These are phyloP conservation scores for Stichodactyla mertensii DNA, from an alignment of 64 coral and sea anemone species.

Conservation along the genomic window DNA sequence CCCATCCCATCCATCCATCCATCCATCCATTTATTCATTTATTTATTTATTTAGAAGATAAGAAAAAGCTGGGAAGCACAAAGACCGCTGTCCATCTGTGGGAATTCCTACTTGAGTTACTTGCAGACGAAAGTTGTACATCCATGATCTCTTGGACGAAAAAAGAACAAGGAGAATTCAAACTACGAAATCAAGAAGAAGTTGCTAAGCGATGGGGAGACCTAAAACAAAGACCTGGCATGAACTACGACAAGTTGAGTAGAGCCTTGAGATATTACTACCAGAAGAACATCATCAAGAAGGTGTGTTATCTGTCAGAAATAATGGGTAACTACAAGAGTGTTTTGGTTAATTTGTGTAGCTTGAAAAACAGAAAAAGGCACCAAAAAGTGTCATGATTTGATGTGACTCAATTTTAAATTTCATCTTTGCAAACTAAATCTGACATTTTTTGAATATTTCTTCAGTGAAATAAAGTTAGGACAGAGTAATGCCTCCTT, in stretches of 20 bases:
- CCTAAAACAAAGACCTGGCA: slow-evolving; percentile 54
- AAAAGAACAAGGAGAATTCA: slow-evolving; percentile 45
- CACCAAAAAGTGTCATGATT: too few relatives aligned
- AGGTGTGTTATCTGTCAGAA: slow-evolving; percentile 4
- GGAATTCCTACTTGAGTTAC: slow-evolving; percentile 54
- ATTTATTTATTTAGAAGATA: not conserved
- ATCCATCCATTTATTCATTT: not conserved
- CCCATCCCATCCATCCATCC: too few relatives aligned
- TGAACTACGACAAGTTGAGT: slow-evolving; percentile 65
- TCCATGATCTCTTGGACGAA: slow-evolving; percentile 62
- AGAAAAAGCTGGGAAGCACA: not conserved
- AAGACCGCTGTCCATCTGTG: slow-evolving; percentile 47
- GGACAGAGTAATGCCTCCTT: too few relatives aligned
- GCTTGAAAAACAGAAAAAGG: too few relatives aligned
- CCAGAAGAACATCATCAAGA: slow-evolving; percentile 62
- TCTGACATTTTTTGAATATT: too few relatives aligned
- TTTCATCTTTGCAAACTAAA: too few relatives aligned
- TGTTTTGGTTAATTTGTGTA: too few relatives aligned
- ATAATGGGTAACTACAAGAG: not conserved
- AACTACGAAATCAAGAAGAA: slow-evolving; percentile 59
- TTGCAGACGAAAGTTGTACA: slow-evolving; percentile 31
- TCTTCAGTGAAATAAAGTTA: too few relatives aligned
- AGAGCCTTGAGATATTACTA: slow-evolving; percentile 53
- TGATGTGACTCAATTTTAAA: too few relatives aligned
- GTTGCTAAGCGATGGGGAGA: slow-evolving; percentile 56